Evolutionary conservation across 2,113 vertebrate genomes (phyloP).

Genomic region (Xenopus laevis): DNA sequence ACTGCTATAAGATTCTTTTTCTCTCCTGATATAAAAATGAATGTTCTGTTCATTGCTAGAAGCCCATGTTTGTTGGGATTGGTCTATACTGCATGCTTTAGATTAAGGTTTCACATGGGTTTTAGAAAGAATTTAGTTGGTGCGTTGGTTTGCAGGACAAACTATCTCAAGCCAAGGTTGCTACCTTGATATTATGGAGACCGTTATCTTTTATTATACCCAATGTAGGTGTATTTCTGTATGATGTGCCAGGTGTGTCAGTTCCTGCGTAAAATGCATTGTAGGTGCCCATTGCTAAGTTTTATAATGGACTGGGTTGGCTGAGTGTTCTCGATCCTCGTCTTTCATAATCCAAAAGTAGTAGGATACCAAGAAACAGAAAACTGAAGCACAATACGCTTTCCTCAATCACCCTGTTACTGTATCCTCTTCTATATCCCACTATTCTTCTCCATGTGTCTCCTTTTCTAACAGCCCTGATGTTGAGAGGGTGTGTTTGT

Average conservation of each 20-base stretch:
- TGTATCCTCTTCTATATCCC: background rate
- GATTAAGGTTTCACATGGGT: background rate
- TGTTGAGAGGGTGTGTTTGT: background rate
- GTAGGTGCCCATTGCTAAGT: background rate
- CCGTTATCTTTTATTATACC: background rate
- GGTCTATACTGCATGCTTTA: background rate
- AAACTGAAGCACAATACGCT: conserved; percentile 31
- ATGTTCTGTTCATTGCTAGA: too few species aligned
- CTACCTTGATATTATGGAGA: background rate
- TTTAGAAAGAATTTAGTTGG: background rate
- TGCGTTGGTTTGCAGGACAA: background rate
- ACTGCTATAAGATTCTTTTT: too few species aligned
- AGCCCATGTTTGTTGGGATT: background rate
- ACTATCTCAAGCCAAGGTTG: background rate
- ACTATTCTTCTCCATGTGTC: background rate
- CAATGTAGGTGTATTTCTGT: too few species aligned
- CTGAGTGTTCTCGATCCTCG: background rate
- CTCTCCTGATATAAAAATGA: too few species aligned
- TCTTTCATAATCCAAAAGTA: background rate
- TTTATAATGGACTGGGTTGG: background rate
- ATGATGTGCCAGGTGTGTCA: too few species aligned
- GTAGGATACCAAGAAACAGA: conserved; percentile 10
- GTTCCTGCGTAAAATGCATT: too few species aligned
- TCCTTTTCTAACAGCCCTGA: background rate
- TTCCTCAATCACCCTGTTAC: conserved; percentile 4